These are phyloP conservation scores for Mobula hypostoma DNA, from an alignment of 2,113 vertebrate species.

Conservation along the genomic window DNA sequence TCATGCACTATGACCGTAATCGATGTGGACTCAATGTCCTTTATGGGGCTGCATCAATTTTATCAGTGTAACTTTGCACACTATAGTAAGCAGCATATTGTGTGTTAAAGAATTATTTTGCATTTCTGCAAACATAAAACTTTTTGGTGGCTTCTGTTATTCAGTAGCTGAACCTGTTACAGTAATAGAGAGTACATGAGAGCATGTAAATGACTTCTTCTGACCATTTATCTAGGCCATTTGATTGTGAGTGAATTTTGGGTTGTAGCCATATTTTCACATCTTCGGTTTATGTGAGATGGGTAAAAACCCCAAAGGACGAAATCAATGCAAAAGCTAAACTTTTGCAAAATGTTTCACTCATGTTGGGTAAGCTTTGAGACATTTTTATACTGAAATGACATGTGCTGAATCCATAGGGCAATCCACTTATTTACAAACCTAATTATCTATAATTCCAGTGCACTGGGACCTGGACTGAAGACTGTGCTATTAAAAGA, in stretches of 20 bases:
- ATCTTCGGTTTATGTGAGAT: not conserved
- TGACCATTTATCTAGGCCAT: not conserved
- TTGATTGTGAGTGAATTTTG: not conserved
- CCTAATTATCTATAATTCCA: not conserved
- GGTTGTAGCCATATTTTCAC: not conserved
- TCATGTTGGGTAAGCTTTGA: not conserved
- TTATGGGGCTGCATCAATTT: too few species aligned
- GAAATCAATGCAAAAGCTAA: not conserved
- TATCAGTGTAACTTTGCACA: too few species aligned
- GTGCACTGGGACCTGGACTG: conserved; percentile 46
- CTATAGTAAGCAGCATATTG: too few species aligned
- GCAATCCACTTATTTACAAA: not conserved
- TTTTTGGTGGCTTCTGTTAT: not conserved
- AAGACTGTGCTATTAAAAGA: conserved; percentile 48
- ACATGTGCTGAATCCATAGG: not conserved
- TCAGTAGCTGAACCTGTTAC: not conserved
- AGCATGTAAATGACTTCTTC: not conserved
- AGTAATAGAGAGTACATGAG: not conserved
- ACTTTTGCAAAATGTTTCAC: not conserved
- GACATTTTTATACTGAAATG: not conserved
- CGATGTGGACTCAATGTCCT: too few species aligned
- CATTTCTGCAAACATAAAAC: too few species aligned
- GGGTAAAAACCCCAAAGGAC: not conserved
- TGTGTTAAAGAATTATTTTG: too few species aligned
- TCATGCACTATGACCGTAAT: too few species aligned